These are phyloP conservation scores for Periplaneta americana DNA, from an alignment of 1,140 invertebrate species.

Conservation along the genomic window DNA sequence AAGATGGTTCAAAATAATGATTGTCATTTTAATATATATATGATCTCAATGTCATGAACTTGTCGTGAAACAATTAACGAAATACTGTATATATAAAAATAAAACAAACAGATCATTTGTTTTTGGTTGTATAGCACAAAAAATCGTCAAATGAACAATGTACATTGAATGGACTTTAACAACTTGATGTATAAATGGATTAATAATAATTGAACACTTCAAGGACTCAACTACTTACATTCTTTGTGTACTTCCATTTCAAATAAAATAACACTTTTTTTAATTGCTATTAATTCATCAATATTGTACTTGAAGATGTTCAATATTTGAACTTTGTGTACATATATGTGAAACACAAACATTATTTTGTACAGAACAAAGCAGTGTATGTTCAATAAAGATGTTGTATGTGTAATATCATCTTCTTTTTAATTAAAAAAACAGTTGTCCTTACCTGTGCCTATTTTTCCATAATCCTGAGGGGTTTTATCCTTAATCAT, in stretches of 20 bases:
- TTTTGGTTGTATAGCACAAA: background rate
- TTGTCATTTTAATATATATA: background rate
- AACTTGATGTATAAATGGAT: background rate
- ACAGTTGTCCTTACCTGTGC: no score
- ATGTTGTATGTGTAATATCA: background rate
- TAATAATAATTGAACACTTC: background rate
- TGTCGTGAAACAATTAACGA: background rate
- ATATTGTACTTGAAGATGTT: background rate
- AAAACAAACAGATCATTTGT: background rate
- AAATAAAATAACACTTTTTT: background rate
- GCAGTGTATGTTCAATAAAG: background rate
- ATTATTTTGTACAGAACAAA: background rate
- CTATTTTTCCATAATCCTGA: no score
- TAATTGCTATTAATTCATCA: no score
- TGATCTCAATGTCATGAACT: background rate
- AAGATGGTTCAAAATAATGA: background rate
- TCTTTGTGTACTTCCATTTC: background rate
- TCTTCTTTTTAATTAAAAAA: no score
- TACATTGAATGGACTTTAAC: background rate
- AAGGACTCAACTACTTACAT: background rate
- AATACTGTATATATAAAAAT: background rate
- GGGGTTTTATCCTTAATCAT: no score
- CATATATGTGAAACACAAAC: background rate
- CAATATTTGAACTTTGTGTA: background rate
- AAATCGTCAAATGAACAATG: background rate